Base-by-base conservation (phyloP, 1,140 invertebrate species). In the Drosophila pectinifera region DNA sequence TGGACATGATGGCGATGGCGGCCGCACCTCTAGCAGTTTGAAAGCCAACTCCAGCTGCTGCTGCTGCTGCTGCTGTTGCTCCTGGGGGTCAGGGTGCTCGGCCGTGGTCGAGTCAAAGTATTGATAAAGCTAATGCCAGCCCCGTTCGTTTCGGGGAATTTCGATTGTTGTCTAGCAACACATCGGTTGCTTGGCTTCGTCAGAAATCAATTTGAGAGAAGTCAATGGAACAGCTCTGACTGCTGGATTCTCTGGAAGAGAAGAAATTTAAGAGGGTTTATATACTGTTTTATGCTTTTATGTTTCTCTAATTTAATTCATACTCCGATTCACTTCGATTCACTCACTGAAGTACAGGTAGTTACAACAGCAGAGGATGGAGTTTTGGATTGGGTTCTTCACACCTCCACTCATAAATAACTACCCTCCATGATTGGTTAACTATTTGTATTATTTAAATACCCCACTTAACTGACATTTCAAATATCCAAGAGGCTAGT, bases 151-250 rank as follows among this genome's bases (percentile, higher is more conserved):
- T 62, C 11, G 24, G 31, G 16, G 14, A 39, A 45, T 45, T 63
- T 31, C 14, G 5, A 72, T 53, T 45, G 76, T 62, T 82, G 79
- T 81, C 69, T 82, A 65, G 79, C 70, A 82, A 82, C 74, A 63
- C 62, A 55, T 18, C 34, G 80, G 80, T 83, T 83, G 80, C 80
- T 72, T 51, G 11, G 80, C 26, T 64, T 59, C 39, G 20, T 51
- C 8, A 5, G 18, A 39, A 49, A 20, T 36, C 55, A 28, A 24
- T 62, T 34, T 1, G 11, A 5, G n/a, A n/a, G 18, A 36, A 68
- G 48, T 67, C 63, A 31, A 64, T 67, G 16, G 14, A 14, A n/a
- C 13, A n/a, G 14, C 5, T 6, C 5, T 38, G 4, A 5, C 41
- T 11, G 39, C 26, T 8, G 31, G 41, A 42, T 13, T 42, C 10